Evolutionary conservation across 2,888 invertebrate species (phyloP).

Genomic region (Drosophila subsilvestris): DNA sequence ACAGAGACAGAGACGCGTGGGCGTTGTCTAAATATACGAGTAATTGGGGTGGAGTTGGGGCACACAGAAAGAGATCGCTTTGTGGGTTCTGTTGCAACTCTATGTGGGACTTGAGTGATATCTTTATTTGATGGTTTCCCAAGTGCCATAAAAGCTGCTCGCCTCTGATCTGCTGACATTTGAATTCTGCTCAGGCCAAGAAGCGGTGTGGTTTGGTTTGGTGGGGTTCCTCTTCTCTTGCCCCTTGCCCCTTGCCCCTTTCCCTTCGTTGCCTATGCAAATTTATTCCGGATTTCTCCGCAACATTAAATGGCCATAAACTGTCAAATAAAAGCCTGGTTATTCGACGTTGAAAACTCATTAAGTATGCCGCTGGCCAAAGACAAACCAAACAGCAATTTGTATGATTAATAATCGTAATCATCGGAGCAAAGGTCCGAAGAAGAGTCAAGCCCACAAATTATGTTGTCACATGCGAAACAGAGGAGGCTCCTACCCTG

Average conservation of each 20-base stretch:
- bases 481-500: constrained; percentile 25
- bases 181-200: constrained; percentile 47
- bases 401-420: constrained; percentile 68
- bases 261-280: constrained; percentile 22
- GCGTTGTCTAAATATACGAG: constrained; percentile 41
- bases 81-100: constrained; percentile 39
- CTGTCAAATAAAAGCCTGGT: constrained; percentile 71
- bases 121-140: constrained; percentile 56
- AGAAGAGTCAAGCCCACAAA: constrained; percentile 61
- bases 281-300: constrained; percentile 57
- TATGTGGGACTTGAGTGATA: constrained; percentile 25
- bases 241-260: no score
- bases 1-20: constrained; percentile 30
- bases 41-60: constrained; percentile 32
- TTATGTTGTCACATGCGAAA: constrained; percentile 79
- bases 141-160: constrained; percentile 57
- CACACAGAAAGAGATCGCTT: constrained; percentile 6
- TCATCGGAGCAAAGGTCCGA: constrained; percentile 42
- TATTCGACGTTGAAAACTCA: constrained; percentile 61
- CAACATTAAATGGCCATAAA: constrained; percentile 65
- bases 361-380: constrained; percentile 69
- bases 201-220: constrained; percentile 14
- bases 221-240: not conserved
- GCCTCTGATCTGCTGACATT: constrained; percentile 49
- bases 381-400: constrained; percentile 30